A percentile compares a stretch with the other conserved stretches of the same genome.
Evolutionary conservation across 53 echinoderm and acorn worm species (phyloP).

Genomic region (Echinometra lucunter): DNA sequence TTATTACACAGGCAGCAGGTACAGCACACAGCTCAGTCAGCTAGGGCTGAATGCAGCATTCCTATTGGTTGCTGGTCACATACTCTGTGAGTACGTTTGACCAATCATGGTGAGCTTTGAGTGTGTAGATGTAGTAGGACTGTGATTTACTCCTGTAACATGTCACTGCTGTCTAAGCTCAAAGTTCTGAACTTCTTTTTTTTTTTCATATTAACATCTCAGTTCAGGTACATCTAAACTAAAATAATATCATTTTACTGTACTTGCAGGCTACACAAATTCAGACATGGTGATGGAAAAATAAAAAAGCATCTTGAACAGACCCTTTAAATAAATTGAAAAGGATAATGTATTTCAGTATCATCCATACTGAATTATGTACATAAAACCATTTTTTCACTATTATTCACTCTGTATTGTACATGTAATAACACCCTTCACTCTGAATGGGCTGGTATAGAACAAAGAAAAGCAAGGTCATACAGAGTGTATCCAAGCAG

Average conservation of each 20-base stretch:
- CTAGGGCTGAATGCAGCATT: constrained; percentile 23
- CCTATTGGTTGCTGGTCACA: constrained; percentile 38
- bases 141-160: neutral
- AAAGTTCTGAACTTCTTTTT: neutral
- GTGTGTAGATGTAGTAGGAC: neutral
- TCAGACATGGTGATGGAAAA: neutral
- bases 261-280: neutral
- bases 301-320: neutral
- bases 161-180: neutral
- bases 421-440: neutral
- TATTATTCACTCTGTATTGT: no score
- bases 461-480: neutral
- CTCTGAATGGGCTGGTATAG: neutral
- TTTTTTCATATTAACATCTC: neutral
- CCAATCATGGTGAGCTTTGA: constrained; percentile 29
- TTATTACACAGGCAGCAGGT: neutral
- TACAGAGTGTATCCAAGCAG: neutral
- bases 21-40: neutral
- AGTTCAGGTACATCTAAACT: neutral
- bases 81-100: neutral
- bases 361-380: no score
- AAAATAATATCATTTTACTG: neutral
- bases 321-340: neutral
- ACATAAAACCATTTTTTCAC: no score
- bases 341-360: neutral